Base-by-base conservation (phyloP, 2,113 vertebrate genomes). In the Andinoacara biseriatus region DNA sequence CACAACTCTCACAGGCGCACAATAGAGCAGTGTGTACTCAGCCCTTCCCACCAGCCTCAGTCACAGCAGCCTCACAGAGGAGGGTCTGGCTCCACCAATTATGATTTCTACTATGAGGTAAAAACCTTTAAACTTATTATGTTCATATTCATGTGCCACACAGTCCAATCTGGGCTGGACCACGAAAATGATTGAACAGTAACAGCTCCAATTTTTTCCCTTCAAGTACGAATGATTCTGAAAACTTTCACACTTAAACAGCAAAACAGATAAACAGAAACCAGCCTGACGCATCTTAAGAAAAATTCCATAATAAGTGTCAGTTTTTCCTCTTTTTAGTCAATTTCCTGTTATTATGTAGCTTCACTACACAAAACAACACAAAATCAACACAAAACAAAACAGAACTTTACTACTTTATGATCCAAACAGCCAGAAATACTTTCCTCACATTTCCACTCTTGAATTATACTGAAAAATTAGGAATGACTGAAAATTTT, bases 221-320 rank as follows among this genome's bases (percentile, higher is more conserved):
- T 29, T 33, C 6, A 33, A 1, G 31, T 33, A 33, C 4, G 31
- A 33, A 3, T 31, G 29, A 58, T 26, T 58, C 1, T 3, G 58
- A 29, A 59, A 24, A 59, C 7, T 6, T 59, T 29, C 7, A 29
- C 14, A 59, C 5, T 31, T 31, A 26, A 38, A 63, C 20, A 38
- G n/a, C 33, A 22, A 63, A 63, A 10, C 7, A 15, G n/a, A 63
- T 5, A 40, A 14, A 63, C 10, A 2, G 60, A 63, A 0, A 0
- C 8, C 61, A 63, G 0, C 35, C 33, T 22, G 61, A 40, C 0
- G 5, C 0, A 7, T 38, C 0, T 35, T 7, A 14, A 3, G 61
- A 63, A 63, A n/a, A 63, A 40, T 4, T 22, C 61, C 20, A 40
- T 8, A 22, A 63, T 22, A 8, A 63, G 33, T 22, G 33, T 63